Evolutionary conservation across 2,888 invertebrate species (phyloP).

Genomic region (Margaritifera margaritifera): DNA sequence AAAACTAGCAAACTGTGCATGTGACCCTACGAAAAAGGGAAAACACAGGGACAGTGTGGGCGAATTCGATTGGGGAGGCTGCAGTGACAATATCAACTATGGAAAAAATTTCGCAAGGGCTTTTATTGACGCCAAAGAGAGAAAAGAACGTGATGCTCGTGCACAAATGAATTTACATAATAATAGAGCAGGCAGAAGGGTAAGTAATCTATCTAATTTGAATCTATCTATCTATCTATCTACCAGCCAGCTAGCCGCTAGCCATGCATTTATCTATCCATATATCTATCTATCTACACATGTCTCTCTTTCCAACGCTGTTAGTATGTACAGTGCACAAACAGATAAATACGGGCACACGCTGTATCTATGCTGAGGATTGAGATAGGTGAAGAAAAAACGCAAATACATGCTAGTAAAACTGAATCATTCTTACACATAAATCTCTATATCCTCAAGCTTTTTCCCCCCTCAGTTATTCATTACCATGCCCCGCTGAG

Average conservation of each 20-base stretch:
- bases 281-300: not conserved
- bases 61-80: conserved; percentile 87
- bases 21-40: conserved; percentile 74
- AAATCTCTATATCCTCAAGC: too few relatives aligned
- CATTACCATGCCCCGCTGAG: too few relatives aligned
- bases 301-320: not conserved
- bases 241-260: not conserved
- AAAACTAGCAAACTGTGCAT: conserved; percentile 89
- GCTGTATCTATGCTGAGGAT: too few relatives aligned
- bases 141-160: conserved; percentile 77
- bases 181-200: conserved; percentile 96
- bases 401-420: too few relatives aligned
- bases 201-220: conserved; percentile 75
- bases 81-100: conserved; percentile 74
- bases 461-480: too few relatives aligned
- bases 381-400: too few relatives aligned
- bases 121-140: conserved; percentile 93
- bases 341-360: too few relatives aligned
- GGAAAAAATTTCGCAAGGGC: conserved; percentile 87
- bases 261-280: not conserved
- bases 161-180: conserved; percentile 97
- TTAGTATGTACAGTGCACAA: too few relatives aligned
- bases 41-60: conserved; percentile 57
- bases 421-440: too few relatives aligned
- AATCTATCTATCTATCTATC: not conserved